Base-by-base conservation (phyloP, 2,113 vertebrate genomes). In the Rattus rattus region DNA sequence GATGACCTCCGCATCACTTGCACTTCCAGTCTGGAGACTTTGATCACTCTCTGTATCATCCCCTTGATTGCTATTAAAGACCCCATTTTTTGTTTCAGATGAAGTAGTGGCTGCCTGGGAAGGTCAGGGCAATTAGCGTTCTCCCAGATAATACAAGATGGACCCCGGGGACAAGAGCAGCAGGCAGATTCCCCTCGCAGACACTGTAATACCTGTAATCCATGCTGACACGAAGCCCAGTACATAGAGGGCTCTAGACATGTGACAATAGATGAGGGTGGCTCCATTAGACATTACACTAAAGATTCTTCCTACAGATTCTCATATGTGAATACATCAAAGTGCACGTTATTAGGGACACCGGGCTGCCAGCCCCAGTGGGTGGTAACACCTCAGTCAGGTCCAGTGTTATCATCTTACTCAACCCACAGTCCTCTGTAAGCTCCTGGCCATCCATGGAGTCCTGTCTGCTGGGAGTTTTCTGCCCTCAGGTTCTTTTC, bases 401-500 rank as follows among this genome's bases (percentile, higher is more conserved):
- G 65, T 65, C 47, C 10, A 7, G 30, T 5, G 13, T 43, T 4
- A 4, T 28, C 54, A 52, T 5, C 49, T 77, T 49, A 26, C 9
- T 0, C 14, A 1, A 22, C n/a, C 11, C 69, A 6, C 0, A 0
- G 6, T 59, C 87, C 33, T 30, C 80, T 96, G 90, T 86, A 84
- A 77, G 94, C 75, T 79, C 61, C 0, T 8, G 76, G 56, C 85
- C 79, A 75, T 76, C 69, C 70, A 11, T 1, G 5, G 39, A 33
- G 65, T 39, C 94, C 93, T 93, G 94, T 86, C 97, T 95, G 91
- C 8, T 0, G 59, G 96, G 95, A 95, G 67, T 67, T 97, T 96
- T 93, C 94, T 97, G 95, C 97, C 97, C 96, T 97, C 85, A 0
- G 96, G 97, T 95, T 95, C 97, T 97, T 97, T 96, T 81, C 88